These are phyloP conservation scores for Cephus pulcher DNA, from an alignment of 2,888 invertebrate genomes.

Conservation along the genomic window DNA sequence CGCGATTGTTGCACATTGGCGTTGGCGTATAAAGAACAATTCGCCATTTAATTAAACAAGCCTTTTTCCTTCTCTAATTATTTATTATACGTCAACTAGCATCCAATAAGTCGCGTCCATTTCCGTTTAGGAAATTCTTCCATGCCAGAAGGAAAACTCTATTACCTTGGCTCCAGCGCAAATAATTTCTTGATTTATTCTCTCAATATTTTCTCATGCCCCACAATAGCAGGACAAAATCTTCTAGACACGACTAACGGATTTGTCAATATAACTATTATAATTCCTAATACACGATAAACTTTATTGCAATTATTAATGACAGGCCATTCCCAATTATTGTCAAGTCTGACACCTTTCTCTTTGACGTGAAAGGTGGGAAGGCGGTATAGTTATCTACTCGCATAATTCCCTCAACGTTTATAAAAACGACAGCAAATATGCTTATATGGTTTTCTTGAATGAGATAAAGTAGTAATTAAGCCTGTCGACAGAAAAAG, in stretches of 20 bases:
- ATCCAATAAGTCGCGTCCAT: not conserved
- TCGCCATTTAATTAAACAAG: not conserved
- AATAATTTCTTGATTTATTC: not conserved
- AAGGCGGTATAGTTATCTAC: not conserved
- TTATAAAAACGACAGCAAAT: not conserved
- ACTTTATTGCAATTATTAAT: not conserved
- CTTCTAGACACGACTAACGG: not conserved
- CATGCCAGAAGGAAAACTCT: not conserved
- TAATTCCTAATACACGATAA: not conserved
- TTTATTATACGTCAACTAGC: not conserved
- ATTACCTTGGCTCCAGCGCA: too few species aligned
- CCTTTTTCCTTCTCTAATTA: not conserved
- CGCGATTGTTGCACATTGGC: not conserved
- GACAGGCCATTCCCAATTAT: not conserved
- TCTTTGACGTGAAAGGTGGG: not conserved
- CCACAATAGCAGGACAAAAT: not conserved
- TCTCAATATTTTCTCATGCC: not conserved
- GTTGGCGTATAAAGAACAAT: not conserved
- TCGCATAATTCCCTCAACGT: not conserved
- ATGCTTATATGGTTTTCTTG: not conserved
- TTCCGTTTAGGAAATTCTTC: not conserved
- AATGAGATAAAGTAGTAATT: not conserved
- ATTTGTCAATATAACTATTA: not conserved
- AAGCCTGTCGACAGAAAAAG: not conserved
- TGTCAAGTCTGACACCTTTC: not conserved